These are phyloP conservation scores for Dexiosoma caninum DNA, from an alignment of 2,888 invertebrate genomes.

Conservation along the genomic window DNA sequence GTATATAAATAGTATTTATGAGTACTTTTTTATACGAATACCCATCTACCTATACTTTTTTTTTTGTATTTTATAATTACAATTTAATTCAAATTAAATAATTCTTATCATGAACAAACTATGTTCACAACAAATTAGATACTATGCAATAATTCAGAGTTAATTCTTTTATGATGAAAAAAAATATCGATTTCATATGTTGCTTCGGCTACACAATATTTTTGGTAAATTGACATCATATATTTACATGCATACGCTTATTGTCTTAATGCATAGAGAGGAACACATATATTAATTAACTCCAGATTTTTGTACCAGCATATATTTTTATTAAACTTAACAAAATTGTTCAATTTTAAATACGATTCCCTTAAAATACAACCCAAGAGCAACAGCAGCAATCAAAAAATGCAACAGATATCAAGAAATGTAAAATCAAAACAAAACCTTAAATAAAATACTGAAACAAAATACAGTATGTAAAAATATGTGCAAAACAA, in stretches of 20 bases:
- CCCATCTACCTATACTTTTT: background rate
- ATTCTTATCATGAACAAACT: no score
- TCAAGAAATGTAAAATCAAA: slow-evolving; percentile 27
- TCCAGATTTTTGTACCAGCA: background rate
- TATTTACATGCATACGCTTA: no score
- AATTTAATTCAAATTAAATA: no score
- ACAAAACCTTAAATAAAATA: slow-evolving; percentile 30
- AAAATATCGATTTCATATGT: no score
- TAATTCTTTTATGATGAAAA: no score
- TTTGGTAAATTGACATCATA: no score
- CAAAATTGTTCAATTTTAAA: background rate
- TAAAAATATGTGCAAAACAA: slow-evolving; percentile 32
- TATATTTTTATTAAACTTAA: background rate
- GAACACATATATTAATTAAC: no score
- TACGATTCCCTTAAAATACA: slow-evolving; percentile 22
- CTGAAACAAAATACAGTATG: slow-evolving; percentile 30
- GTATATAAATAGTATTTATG: slow-evolving; percentile 23
- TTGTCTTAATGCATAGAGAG: no score
- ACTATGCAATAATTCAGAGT: no score
- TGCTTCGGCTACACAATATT: no score
- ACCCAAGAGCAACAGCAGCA: slow-evolving; percentile 11
- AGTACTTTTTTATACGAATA: background rate
- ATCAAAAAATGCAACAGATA: slow-evolving; percentile 1
- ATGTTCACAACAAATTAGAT: no score
- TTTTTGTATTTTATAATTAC: no score